Base-by-base conservation (phyloP, 2,797 vertebrate genomes). In the Kryptopterus vitreolus region DNA sequence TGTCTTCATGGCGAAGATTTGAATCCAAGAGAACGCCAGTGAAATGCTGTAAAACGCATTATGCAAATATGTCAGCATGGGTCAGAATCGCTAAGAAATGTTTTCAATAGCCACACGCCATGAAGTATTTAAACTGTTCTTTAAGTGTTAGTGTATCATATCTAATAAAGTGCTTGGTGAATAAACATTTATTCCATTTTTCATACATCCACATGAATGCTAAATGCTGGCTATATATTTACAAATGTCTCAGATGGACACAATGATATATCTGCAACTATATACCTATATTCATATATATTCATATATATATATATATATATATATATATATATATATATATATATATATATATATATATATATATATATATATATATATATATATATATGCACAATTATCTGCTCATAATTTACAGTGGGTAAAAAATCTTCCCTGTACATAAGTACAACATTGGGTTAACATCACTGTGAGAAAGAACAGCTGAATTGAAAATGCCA, bases 401-500 rank as follows among this genome's bases (percentile, higher is more conserved):
- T 52, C 22, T 58, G 18, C n/a, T 35, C 35, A 57, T 48, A 16
- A 55, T 31, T 68, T 33, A 24, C 26, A 80, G 79, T n/a, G 22
- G 33, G 29, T 26, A 68, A 75, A 48, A 53, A 52, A 12, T 26
- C 26, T 59, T 52, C 18, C 8, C n/a, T 7, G 33, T 33, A 22
- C 52, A 50, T 24, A 63, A 35, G 22, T 66, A 61, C 52, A 82
- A 78, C 77, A 91, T 88, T 87, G 89, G 85, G 87, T 90, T 91
- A 92, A 86, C 63, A 50, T 52, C 57, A 72, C 81, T 61, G 87
- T 89, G 90, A 89, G 86, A 91, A 86, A 85, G 87, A 90, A 90
- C 85, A 78, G 90, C 88, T 85, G 43, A 79, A 90, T 90, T 88
- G 84, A 87, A 89, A 86, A 87, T 87, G 87, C 89, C 87, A 89